Percentiles rank a stretch among this genome's conserved stretches.
Conservation (phyloP, 2,113 vertebrate species). For the Tinamus guttatus region DNA sequence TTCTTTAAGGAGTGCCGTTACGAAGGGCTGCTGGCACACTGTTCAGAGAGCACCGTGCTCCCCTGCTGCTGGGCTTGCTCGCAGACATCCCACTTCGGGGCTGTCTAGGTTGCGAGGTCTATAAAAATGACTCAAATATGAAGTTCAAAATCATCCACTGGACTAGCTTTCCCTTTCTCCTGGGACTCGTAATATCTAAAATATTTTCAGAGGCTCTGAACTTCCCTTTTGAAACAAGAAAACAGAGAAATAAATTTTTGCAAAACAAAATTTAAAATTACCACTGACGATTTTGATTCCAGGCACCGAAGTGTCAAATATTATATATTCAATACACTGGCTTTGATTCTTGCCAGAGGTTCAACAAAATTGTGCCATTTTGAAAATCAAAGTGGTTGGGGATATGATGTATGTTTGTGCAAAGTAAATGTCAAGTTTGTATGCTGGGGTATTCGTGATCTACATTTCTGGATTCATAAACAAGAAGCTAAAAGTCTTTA, state of each 20-base stretch:
- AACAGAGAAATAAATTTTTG: accelerated
- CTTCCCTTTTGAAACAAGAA: accelerated
- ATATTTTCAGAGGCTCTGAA: neutral
- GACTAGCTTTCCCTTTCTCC: neutral
- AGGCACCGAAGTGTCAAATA: neutral
- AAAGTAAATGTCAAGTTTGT: conserved; percentile 22
- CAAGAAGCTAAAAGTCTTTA: conserved; percentile 22
- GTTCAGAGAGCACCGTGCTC: neutral
- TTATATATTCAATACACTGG: neutral
- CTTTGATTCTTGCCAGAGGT: conserved; percentile 40
- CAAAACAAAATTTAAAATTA: neutral
- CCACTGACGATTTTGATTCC: neutral
- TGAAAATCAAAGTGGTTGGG: neutral
- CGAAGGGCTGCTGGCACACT: neutral
- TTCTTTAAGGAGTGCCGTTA: neutral
- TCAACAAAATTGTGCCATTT: neutral
- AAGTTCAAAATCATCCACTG: neutral
- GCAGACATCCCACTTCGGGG: neutral
- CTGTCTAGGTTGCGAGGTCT: neutral
- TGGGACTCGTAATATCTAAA: neutral
- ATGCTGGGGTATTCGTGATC: neutral
- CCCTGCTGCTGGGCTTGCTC: neutral
- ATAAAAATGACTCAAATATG: neutral
- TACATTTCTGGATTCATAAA: conserved; percentile 14
- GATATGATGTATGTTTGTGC: neutral